Evolutionary conservation across 2,888 invertebrate species (phyloP), one percentile per base, ranked within the genome.

Genomic region (Torymus tubicola): DNA sequence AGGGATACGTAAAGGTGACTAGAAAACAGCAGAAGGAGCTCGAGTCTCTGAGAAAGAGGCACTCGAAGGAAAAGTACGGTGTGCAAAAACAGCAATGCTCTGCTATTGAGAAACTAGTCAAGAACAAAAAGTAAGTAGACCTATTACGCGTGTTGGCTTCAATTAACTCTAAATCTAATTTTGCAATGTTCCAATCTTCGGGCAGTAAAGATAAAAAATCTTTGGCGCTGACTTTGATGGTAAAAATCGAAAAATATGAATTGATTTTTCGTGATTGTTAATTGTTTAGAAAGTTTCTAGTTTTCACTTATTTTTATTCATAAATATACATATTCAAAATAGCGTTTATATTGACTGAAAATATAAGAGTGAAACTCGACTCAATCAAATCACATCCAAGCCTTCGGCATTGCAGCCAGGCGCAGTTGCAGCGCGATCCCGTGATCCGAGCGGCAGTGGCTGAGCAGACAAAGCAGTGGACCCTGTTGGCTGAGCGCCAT

Each of bases 1-100:
- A 98, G 90, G 95, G 95, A 31, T 99, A 96, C 92, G 93, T 95
- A 86, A 99, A 99, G 92, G 95, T 97, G 55, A 94, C 96, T 67
- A 96, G 98, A 87, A 99, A 99, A 90, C 98, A 99, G 88, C 96
- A 97, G 91, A 99, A 99, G 88, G 99, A 99, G 87, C 90, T 97
- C 82, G 99, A 99, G 80, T 93, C 96, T 5, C 92, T 99, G 92
- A 95, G 95, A 89, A 99, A 98, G 90, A 95, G 96, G 77, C 99
- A 99, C 87, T 8, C 42, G 5, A 42, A 42, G 42, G 42, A 42
- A 42, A 42, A 42, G 8, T 42, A 42, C 42, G 42, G 42, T 42
- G 42, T 42, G 42, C 93, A 95, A 84, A 99, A 98, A 90, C 93
- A 95, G 14, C 98, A 99, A 90, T 98, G 98, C 90, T 92, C 95